Evolutionary conservation across 2,113 vertebrate species (phyloP).

Genomic region (Centropristis striata): DNA sequence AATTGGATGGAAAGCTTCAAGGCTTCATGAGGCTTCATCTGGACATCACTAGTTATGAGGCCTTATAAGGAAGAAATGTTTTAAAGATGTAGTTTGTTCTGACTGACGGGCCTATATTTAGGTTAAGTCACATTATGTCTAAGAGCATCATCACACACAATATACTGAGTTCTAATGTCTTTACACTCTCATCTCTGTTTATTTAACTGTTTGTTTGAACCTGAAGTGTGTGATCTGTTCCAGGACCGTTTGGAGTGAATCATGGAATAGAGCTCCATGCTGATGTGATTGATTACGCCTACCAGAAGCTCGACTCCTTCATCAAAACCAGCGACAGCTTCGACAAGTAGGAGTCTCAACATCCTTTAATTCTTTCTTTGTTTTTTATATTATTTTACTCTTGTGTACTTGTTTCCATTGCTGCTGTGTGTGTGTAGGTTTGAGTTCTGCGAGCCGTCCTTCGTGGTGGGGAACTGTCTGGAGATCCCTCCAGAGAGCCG

Average conservation of each 20-base stretch:
- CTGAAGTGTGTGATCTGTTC: slow-evolving; percentile 13
- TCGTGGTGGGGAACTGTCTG: slow-evolving; percentile 95
- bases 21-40: too few species aligned
- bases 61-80: too few species aligned
- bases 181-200: too few species aligned
- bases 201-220: neutral
- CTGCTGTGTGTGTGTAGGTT: too few species aligned
- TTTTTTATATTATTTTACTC: neutral
- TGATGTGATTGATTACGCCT: slow-evolving; percentile 95
- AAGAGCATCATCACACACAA: neutral
- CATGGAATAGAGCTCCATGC: slow-evolving; percentile 95
- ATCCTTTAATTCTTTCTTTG: neutral
- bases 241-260: slow-evolving; percentile 96
- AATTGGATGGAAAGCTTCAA: too few species aligned
- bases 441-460: slow-evolving; percentile 97
- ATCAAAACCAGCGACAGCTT: slow-evolving; percentile 98
- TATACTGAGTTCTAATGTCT: neutral
- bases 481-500: slow-evolving; percentile 93
- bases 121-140: too few species aligned
- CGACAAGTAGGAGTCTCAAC: slow-evolving; percentile 89
- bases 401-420: neutral
- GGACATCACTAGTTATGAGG: too few species aligned
- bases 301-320: slow-evolving; percentile 95
- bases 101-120: too few species aligned
- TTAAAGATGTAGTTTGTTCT: too few species aligned